Base-by-base conservation (phyloP, 2,113 vertebrate species). In the Erythrocebus patas region DNA sequence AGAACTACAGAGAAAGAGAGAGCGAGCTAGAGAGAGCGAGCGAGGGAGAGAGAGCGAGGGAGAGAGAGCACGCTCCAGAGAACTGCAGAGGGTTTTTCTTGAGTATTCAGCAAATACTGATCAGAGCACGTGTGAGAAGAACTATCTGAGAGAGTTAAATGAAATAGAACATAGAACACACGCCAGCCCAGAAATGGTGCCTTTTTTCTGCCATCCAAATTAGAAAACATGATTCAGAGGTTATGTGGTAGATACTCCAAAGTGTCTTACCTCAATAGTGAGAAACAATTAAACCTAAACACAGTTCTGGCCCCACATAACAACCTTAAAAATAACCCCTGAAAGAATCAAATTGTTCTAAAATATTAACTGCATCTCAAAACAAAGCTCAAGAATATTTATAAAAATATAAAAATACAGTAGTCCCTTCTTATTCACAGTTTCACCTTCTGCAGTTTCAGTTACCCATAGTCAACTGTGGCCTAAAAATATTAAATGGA, bases 341-440 rank as follows among this genome's bases (percentile, higher is more conserved):
- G 61, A 89, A 90, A 75, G 38, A 48, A 66, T 50, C 66, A 73
- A 40, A 80, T 35, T 48, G 7, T 85, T 73, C 48, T 35, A 95
- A 81, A 27, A 45, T 80, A 90, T 59, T 86, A 81, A 91, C 14
- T 82, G 45, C 40, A 76, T 66, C 27, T 45, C 20, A 68, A 57
- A 92, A 87, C 43, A 95, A 89, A 93, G 20, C 23, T 79, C 72
- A 59, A 76, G 55, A 87, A 91, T 75, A 79, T 66, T 85, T 66
- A 91, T 80, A 73, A 79, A 76, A 38, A 25, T n/a, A 38, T 17
- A 43, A 61, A 96, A 73, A 43, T 40, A 43, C 18, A 72, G n/a
- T 10, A 38, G n/a, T 70, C 35, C 18, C 66, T 18, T 18, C 35
- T 70, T n/a, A 70, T 70, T 18, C 12, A 27, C n/a, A 35, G 3